These are phyloP conservation scores for Callyntrura guangdongensis DNA, from an alignment of 2,888 invertebrate genomes.

Conservation along the genomic window DNA sequence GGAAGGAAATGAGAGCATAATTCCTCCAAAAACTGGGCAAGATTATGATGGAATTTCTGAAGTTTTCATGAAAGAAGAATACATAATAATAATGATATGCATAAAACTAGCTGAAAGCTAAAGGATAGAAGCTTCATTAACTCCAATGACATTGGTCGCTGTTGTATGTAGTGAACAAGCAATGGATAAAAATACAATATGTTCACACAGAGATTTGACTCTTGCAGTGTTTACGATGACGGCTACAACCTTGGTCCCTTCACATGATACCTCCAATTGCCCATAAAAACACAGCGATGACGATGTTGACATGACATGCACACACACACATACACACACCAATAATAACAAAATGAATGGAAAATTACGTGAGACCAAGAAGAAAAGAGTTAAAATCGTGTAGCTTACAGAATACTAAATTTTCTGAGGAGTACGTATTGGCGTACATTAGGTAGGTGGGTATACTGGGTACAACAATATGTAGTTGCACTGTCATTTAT, in stretches of 20 bases:
- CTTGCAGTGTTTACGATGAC: constrained; percentile 44
- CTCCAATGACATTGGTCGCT: constrained; percentile 51
- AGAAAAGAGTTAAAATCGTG: constrained; percentile 27
- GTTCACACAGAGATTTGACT: neutral
- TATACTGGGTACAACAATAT: no score
- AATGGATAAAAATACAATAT: constrained; percentile 17
- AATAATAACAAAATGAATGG: neutral
- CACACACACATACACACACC: no score
- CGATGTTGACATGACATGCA: constrained; percentile 31
- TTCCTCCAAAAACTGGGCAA: constrained; percentile 21
- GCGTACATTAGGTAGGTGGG: neutral
- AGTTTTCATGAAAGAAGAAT: constrained; percentile 15
- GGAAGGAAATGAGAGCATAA: constrained; percentile 48
- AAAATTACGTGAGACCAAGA: neutral
- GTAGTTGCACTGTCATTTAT: neutral
- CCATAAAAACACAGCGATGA: neutral
- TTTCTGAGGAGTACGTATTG: constrained; percentile 4
- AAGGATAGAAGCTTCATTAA: constrained; percentile 51
- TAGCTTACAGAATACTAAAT: constrained; percentile 4
- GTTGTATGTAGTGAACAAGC: neutral
- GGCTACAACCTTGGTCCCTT: constrained; percentile 53
- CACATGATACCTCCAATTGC: constrained; percentile 41
- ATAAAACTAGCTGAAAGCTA: constrained; percentile 13
- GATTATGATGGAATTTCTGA: constrained; percentile 4
- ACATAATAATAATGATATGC: neutral